These are phyloP conservation scores for Onchidella celtica DNA, from an alignment of 2,888 invertebrate species.

Conservation along the genomic window DNA sequence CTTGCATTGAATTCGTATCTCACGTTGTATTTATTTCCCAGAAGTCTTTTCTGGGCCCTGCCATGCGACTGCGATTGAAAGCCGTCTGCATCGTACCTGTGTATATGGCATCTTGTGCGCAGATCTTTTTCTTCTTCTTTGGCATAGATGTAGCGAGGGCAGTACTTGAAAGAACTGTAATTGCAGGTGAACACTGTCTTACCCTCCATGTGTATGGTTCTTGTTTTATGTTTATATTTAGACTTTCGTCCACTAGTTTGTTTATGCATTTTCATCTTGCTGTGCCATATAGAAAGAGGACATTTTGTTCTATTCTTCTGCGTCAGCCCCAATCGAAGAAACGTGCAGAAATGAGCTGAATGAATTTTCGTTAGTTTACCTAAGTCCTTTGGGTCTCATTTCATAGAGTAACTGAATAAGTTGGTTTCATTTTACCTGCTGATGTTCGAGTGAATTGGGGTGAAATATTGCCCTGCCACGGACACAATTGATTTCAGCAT, in stretches of 20 bases:
- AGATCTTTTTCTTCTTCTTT: slow-evolving; percentile 7
- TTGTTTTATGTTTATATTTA: neutral
- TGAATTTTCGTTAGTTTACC: no score
- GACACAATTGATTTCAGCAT: no score
- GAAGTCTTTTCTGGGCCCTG: neutral
- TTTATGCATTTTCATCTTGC: no score
- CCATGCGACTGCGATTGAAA: neutral
- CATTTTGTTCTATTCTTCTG: no score
- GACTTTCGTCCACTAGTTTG: neutral
- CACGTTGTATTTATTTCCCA: neutral
- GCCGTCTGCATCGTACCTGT: neutral
- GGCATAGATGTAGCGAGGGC: neutral
- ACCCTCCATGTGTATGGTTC: neutral
- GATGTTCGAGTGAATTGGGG: no score
- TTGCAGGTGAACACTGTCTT: neutral
- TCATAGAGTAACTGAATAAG: no score
- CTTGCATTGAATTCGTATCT: neutral
- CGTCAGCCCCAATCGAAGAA: no score
- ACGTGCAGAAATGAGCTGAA: neutral
- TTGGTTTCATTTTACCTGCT: no score
- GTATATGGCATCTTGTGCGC: neutral
- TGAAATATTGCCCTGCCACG: no score
- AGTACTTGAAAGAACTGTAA: neutral
- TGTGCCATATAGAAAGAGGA: no score
- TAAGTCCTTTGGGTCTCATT: no score